A percentile compares a stretch with the other conserved stretches of the same genome.
Evolutionary conservation across 2,113 vertebrate species (phyloP).

Genomic region (Uria aalge): DNA sequence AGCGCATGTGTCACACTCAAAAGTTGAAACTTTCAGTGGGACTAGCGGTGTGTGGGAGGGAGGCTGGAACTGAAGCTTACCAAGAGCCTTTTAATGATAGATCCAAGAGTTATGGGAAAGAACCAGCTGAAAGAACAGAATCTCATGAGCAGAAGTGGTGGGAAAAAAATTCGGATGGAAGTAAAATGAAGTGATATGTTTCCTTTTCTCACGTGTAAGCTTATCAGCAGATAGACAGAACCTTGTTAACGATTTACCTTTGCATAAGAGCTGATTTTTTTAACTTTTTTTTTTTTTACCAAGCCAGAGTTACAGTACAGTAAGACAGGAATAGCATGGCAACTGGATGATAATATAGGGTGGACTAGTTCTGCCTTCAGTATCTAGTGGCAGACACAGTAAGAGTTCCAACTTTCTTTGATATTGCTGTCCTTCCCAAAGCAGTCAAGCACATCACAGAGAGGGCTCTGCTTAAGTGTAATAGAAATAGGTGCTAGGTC

Average conservation of each 20-base stretch:
- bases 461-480: neutral
- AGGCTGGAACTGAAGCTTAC: neutral
- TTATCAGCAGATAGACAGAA: neutral
- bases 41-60: neutral
- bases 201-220: neutral
- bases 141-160: neutral
- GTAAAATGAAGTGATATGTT: neutral
- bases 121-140: neutral
- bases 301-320: neutral
- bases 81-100: neutral
- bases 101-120: neutral
- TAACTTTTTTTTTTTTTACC: neutral
- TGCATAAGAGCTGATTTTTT: neutral
- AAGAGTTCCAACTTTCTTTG: neutral
- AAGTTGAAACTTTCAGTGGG: neutral
- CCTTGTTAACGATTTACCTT: neutral
- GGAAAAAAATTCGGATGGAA: neutral
- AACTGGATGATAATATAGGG: neutral
- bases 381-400: neutral
- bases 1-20: neutral
- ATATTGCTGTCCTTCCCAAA: neutral
- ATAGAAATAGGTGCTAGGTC: neutral
- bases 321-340: neutral
- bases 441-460: neutral
- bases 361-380: neutral